Base-by-base conservation (phyloP, 2,888 invertebrate species). In the Strigamia transsilvanica region DNA sequence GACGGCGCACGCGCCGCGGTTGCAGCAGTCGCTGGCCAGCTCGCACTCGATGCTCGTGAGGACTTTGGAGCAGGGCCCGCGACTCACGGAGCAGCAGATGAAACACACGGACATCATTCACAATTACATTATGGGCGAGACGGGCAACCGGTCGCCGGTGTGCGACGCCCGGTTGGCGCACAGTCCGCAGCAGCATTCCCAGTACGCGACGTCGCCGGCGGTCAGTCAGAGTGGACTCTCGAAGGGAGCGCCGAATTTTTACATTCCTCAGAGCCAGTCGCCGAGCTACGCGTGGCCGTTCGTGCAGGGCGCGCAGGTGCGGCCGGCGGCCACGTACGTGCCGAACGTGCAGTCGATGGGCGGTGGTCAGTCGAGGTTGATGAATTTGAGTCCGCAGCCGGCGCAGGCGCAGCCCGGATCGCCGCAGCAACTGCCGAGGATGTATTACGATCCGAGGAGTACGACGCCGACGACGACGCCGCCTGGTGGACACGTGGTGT, bases 81-180 rank as follows among this genome's bases (percentile, higher is more conserved):
- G 95, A 85, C 95, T 96, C 94, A 96, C 95, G 73, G 94, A 95
- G 81, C 96, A 96, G 89, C 95, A 96, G 90, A 91, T 95, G 89
- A 95, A 96, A 88, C 93, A 95, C 86, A 94, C 95, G 46, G 96
- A 97, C 88, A 93, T 96, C 87, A 95, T 97, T 87, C 96, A 96
- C 89, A 95, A 94, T 88, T 95, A 94, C 89, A 94, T 97, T 88
- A 94, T 96, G 92, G 91, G 94, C 51, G 84, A 18, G 13, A 77
- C 5, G 23, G 46, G 38, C 18, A 34, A 79, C 41, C 77, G 38
- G 32, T 81, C 21, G 12, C 82, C 34, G n/a, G 34, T 34, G 3
- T 34, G 34, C 34, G 51, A 42, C 10, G 42, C 42, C 42, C 4
- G 42, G 15, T 12, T 6, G 7, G 4, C 42, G 42, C 42, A 42